Percentiles rank a stretch among this genome's conserved stretches.
phyloP scores from a whole-genome alignment of 2,797 vertebrate genomes.

The Mionectes olivaceus region DNA sequence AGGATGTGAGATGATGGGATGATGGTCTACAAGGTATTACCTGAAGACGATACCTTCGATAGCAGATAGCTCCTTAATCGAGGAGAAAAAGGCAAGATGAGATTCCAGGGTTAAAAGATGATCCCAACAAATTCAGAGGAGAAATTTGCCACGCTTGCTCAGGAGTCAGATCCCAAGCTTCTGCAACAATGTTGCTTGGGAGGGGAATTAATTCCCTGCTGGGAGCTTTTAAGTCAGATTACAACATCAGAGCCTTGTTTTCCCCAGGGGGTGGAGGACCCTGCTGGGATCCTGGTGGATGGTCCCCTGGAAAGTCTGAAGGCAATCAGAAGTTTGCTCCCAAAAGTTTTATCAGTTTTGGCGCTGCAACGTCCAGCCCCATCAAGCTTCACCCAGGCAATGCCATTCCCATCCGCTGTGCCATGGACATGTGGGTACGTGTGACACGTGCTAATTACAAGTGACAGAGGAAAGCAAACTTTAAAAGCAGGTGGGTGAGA shows the following conservation, averaged over 20 bases:
- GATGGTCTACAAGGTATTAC: constrained; percentile 59
- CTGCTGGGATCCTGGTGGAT: neutral
- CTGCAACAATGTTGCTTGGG: neutral
- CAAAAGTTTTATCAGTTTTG: neutral
- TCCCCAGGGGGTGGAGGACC: fast-evolving
- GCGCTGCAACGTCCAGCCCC: neutral
- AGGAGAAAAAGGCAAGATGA: neutral
- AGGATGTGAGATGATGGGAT: constrained; percentile 45
- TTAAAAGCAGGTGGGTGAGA: neutral
- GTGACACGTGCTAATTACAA: neutral
- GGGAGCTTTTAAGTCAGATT: neutral
- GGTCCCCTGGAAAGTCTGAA: neutral
- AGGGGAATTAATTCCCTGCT: neutral
- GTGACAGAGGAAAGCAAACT: neutral
- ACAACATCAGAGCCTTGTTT: neutral
- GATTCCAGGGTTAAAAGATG: constrained; percentile 25
- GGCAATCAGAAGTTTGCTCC: neutral
- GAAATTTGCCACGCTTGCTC: neutral
- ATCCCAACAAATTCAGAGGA: constrained; percentile 1
- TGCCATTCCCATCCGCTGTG: neutral
- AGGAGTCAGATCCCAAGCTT: neutral
- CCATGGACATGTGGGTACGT: fast-evolving
- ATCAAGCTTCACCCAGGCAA: neutral
- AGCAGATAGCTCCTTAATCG: constrained; percentile 14
- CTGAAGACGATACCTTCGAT: neutral